Conservation (phyloP, 2,113 vertebrate genomes). For the Notothenia rossii region DNA sequence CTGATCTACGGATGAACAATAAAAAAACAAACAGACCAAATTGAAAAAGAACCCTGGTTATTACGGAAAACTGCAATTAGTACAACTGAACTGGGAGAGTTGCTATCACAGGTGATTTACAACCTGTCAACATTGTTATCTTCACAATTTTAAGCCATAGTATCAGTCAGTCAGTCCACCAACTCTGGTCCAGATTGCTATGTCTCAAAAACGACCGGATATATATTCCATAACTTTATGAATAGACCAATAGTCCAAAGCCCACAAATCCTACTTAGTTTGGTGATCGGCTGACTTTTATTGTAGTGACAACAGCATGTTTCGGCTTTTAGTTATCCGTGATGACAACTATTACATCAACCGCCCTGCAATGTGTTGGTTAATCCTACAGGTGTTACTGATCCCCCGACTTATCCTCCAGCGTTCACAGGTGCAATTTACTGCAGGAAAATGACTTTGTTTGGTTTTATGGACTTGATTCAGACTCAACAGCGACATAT, state of each 20-base stretch:
- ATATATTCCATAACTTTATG: no score
- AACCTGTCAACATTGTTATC: slow-evolving; percentile 23
- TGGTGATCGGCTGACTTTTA: no score
- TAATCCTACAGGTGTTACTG: neutral
- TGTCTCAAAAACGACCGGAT: neutral
- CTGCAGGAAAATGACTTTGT: neutral
- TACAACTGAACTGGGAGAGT: slow-evolving; percentile 2
- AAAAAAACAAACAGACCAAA: neutral
- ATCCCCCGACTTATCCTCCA: neutral
- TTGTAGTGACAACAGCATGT: no score
- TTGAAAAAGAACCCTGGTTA: neutral
- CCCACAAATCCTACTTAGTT: no score
- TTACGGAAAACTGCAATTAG: neutral
- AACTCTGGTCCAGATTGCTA: neutral
- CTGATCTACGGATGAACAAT: slow-evolving; percentile 4
- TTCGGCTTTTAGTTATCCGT: neutral
- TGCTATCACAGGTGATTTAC: slow-evolving; percentile 18
- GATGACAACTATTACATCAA: neutral
- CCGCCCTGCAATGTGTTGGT: neutral
- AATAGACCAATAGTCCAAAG: no score
- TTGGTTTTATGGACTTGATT: neutral
- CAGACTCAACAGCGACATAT: neutral
- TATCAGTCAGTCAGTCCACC: neutral
- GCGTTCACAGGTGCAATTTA: neutral
- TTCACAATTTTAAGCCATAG: neutral